A percentile compares a stretch with the other conserved stretches of the same genome.
Evolutionary conservation across 2,888 invertebrate genomes (phyloP).

Genomic region (Nemoura dubitans): DNA sequence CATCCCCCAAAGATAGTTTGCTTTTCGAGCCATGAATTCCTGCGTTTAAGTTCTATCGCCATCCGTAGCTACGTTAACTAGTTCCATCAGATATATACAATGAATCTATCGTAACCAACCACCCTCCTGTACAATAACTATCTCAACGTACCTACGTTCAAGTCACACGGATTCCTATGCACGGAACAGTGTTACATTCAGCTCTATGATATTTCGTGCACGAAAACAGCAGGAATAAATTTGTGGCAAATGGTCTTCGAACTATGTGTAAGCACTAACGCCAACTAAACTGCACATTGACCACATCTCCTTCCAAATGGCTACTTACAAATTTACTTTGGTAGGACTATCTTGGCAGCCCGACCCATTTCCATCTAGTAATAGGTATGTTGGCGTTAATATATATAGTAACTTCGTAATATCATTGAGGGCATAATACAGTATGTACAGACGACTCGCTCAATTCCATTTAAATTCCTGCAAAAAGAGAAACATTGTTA

Average conservation of each 20-base stretch:
- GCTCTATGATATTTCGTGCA: not conserved
- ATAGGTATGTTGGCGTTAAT: slow-evolving; percentile 22
- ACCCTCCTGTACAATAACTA: slow-evolving; percentile 22
- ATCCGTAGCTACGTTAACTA: not conserved
- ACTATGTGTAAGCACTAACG: slow-evolving; percentile 43
- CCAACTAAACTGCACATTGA: slow-evolving; percentile 38
- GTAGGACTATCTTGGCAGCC: not conserved
- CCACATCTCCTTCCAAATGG: not conserved
- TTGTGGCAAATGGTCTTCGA: not conserved
- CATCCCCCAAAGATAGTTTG: not conserved
- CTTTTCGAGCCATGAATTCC: not conserved
- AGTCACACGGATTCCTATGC: not conserved
- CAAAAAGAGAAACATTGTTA: slow-evolving; percentile 28
- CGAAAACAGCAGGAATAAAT: slow-evolving; percentile 1
- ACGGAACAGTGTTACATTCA: not conserved
- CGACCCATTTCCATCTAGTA: not conserved
- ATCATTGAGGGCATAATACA: slow-evolving; percentile 42
- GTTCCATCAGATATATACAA: not conserved
- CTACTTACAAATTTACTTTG: slow-evolving; percentile 18
- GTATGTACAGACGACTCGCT: slow-evolving; percentile 46
- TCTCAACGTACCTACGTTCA: not conserved
- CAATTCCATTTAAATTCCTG: slow-evolving; percentile 50
- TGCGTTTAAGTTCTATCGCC: not conserved
- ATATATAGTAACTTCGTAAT: slow-evolving; percentile 29
- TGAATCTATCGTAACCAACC: not conserved